phyloP scores from a whole-genome alignment of 2,888 invertebrate species.

The Chymomyza amoena region DNA sequence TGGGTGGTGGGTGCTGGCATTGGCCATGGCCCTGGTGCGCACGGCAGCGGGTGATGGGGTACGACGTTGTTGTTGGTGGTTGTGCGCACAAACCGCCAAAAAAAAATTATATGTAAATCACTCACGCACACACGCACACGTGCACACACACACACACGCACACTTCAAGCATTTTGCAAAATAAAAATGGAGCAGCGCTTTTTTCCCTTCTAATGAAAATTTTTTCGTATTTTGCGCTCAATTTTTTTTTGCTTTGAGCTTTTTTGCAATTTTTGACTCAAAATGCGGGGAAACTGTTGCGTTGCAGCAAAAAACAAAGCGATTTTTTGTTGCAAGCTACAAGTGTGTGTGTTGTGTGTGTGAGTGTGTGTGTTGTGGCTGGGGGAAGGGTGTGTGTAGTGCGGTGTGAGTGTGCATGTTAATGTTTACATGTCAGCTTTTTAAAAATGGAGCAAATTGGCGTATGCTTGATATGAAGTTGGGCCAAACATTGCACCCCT shows the following conservation, averaged over 20 bases:
- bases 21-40: conserved; percentile 57
- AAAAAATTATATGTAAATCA: conserved; percentile 16
- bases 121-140: conserved; percentile 30
- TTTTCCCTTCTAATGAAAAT: neutral
- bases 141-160: conserved; percentile 62
- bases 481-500: conserved; percentile 1
- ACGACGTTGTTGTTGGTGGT: conserved; percentile 48
- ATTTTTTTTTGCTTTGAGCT: neutral
- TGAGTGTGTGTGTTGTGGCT: neutral
- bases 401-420: conserved; percentile 10
- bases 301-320: neutral
- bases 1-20: conserved; percentile 49
- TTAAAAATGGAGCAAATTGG: conserved; percentile 32
- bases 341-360: conserved; percentile 6
- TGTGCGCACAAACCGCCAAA: conserved; percentile 54
- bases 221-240: neutral
- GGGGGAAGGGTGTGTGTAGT: conserved; percentile 7
- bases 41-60: too few species aligned
- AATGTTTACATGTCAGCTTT: conserved; percentile 25
- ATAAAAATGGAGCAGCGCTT: conserved; percentile 67
- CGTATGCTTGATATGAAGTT: conserved; percentile 1
- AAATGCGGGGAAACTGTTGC: neutral
- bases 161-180: conserved; percentile 55
- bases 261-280: neutral
- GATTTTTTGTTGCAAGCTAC: neutral